Base-by-base conservation (phyloP, 2,888 invertebrate species). In the Catonia carolina region DNA sequence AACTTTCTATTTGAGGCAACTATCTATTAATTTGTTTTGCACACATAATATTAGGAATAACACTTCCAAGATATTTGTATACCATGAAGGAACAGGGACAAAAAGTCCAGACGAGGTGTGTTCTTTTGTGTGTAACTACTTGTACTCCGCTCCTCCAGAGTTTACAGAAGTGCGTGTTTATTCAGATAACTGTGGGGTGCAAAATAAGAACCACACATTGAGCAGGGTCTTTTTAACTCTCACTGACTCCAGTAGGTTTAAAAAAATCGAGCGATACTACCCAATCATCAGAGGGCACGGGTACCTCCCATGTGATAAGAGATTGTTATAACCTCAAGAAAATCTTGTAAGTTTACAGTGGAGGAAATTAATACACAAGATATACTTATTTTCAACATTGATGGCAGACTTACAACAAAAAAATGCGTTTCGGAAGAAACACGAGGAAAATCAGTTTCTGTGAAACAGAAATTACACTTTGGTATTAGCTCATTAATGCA, bases 101-200 rank as follows among this genome's bases (percentile, higher is more conserved):
- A 37, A 37, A 17, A 37, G 37, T 37, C 37, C 37, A 15, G 37
- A 37, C 17, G 37, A 37, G 17, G 37, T 37, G n/a, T 37, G 37
- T 37, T 37, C 37, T 37, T 37, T 37, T 37, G 37, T 37, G 15
- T 20, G 27, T 10, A 23, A 52, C 12, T 62, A 60, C 27, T 47
- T 55, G 45, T 14, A 48, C n/a, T 31, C 27, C 31, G 10, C 27
- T 23, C 53, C 37, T 53, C 31, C 37, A 41, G 53, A 55, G 33
- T 22, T 36, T 27, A 15, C 27, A 27, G 55, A 57, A 14, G 49
- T 66, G 31, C 61, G 63, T 42, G 18, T 66, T 31, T 68, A 64
- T 57, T 57, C 62, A 50, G 65, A 67, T 55, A 65, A 65, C 27
- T 68, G 66, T 57, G 61, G 60, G 22, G 64, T 64, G 6, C 65